A percentile compares a stretch with the other conserved stretches of the same genome.
These are phyloP conservation scores for Eutolmus rufibarbis DNA, from an alignment of 2,888 invertebrate genomes.

Conservation along the genomic window DNA sequence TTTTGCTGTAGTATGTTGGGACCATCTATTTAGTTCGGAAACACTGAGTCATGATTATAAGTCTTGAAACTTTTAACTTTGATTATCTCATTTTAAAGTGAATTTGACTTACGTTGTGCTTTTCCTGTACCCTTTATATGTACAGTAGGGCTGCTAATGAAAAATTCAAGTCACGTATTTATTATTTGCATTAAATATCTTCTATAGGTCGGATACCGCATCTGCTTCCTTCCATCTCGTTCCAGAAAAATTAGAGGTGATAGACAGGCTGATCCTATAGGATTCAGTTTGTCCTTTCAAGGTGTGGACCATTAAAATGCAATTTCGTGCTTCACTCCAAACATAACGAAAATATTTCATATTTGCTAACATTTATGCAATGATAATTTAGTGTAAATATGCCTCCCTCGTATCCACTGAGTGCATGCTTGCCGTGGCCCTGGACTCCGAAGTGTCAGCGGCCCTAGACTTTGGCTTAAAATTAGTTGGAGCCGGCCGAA, in stretches of 20 bases:
- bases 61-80: too few relatives aligned
- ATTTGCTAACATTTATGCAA: neutral
- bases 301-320: neutral
- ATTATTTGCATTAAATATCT: too few relatives aligned
- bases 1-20: too few relatives aligned
- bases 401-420: neutral
- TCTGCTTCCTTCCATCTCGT: too few relatives aligned
- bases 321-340: neutral
- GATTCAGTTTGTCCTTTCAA: neutral
- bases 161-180: too few relatives aligned
- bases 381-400: neutral
- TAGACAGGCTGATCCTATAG: neutral
- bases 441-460: neutral
- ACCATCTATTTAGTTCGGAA: too few relatives aligned
- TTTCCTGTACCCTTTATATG: too few relatives aligned
- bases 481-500: neutral
- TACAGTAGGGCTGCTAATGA: too few relatives aligned
- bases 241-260: neutral
- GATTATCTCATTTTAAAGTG: too few relatives aligned
- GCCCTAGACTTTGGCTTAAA: neutral
- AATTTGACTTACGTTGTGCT: too few relatives aligned
- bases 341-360: neutral
- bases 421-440: neutral
- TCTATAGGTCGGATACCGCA: too few relatives aligned
- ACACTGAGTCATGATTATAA: too few relatives aligned